These are phyloP conservation scores for Chrysotoxum bicinctum DNA, from an alignment of 2,888 invertebrate genomes.

Conservation along the genomic window DNA sequence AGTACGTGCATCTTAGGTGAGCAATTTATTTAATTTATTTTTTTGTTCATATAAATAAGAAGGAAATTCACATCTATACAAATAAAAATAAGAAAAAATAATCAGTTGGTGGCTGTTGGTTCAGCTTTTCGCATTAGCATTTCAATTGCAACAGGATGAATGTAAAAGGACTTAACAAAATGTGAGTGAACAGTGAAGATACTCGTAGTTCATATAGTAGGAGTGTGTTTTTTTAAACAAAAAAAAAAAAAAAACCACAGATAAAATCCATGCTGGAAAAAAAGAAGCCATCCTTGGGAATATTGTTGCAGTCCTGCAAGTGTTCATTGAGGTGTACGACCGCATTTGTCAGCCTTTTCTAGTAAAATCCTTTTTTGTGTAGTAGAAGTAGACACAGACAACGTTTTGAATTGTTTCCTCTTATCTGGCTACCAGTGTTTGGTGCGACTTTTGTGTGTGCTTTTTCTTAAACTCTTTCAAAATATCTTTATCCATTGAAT, in stretches of 20 bases:
- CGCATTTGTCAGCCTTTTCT: conserved; percentile 57
- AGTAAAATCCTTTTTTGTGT: conserved; percentile 34
- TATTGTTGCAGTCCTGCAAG: conserved; percentile 18
- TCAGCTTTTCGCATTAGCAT: not conserved
- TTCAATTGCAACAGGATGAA: not conserved
- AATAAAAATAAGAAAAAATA: not conserved
- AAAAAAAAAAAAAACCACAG: not conserved
- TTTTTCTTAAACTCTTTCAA: not conserved
- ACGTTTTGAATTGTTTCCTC: conserved; percentile 13
- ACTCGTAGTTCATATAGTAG: not conserved
- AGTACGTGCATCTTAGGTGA: too few species aligned
- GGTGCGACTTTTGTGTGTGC: conserved; percentile 8
- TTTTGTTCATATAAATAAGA: not conserved
- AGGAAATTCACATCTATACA: not conserved
- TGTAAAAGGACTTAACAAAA: not conserved
- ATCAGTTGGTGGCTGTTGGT: too few species aligned
- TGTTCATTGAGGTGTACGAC: conserved; percentile 36
- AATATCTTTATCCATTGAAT: conserved; percentile 33
- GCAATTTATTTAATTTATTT: too few species aligned
- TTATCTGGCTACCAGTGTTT: conserved; percentile 28
- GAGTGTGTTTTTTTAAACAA: not conserved
- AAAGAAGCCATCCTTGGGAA: conserved; percentile 15
- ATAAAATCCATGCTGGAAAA: not conserved
- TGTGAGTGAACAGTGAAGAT: not conserved
- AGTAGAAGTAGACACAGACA: not conserved